Evolutionary conservation across 2,888 invertebrate species (phyloP).

Genomic region (Schizotus pectinicornis): DNA sequence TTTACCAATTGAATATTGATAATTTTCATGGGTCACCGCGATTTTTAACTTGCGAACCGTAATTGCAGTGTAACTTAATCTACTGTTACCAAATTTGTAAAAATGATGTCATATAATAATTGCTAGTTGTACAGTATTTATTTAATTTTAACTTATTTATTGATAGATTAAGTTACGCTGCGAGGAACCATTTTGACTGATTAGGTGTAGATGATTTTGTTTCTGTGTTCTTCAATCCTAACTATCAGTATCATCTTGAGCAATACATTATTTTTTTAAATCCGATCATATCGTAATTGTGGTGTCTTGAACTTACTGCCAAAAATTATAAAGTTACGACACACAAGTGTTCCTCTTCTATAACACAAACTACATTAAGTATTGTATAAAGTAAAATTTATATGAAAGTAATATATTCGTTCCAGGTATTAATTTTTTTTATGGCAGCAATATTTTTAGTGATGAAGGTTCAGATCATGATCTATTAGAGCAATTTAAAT

Average conservation of each 20-base stretch:
- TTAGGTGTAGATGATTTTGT: conserved; percentile 19
- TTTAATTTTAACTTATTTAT: conserved; percentile 12
- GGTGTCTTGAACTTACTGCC: conserved; percentile 48
- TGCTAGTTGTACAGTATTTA: conserved; percentile 6
- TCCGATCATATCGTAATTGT: conserved; percentile 43
- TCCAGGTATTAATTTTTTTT: conserved; percentile 18
- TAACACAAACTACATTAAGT: conserved; percentile 23
- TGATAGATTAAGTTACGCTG: conserved; percentile 8
- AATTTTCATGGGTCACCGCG: too few relatives aligned
- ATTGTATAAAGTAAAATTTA: conserved; percentile 22
- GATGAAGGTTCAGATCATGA: background rate
- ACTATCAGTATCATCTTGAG: conserved; percentile 17
- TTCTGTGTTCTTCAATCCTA: conserved; percentile 17
- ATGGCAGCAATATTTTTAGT: conserved; percentile 25
- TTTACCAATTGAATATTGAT: too few relatives aligned
- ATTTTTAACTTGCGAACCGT: background rate
- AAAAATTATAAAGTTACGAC: conserved; percentile 34
- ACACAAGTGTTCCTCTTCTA: conserved; percentile 30
- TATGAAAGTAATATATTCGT: conserved; percentile 10
- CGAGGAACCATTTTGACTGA: conserved; percentile 20
- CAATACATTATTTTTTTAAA: conserved; percentile 32
- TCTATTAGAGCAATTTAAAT: conserved; percentile 5
- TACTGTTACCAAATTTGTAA: too few relatives aligned
- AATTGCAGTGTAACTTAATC: conserved; percentile 17
- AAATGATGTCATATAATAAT: conserved; percentile 2